Conservation (phyloP, 2,888 invertebrate genomes). For the Polyommatus icarus region DNA sequence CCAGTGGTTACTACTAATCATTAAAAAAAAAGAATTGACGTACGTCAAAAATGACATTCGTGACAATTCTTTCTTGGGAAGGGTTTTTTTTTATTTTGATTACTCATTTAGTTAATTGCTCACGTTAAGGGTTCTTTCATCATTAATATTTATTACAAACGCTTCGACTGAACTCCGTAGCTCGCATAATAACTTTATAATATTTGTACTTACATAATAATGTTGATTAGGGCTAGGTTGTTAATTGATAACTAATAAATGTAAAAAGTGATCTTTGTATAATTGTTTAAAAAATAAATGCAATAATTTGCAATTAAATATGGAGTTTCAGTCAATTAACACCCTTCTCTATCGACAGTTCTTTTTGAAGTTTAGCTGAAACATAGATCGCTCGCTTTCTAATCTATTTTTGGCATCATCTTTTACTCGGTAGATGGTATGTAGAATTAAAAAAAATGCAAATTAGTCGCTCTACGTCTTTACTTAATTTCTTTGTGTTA, state of each 20-base stretch:
- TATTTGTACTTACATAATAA: constrained; percentile 51
- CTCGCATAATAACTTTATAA: constrained; percentile 55
- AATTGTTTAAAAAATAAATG: constrained; percentile 76
- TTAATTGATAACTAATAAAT: constrained; percentile 75
- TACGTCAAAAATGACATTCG: constrained; percentile 64
- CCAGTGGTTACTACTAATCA: constrained; percentile 52
- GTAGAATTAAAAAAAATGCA: not conserved
- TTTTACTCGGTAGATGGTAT: constrained; percentile 32
- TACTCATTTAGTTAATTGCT: constrained; percentile 45
- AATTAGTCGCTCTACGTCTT: not conserved
- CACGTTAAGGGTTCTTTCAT: constrained; percentile 15
- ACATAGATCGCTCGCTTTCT: constrained; percentile 54
- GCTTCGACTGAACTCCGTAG: constrained; percentile 77
- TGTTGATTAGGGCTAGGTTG: constrained; percentile 76
- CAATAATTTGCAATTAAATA: constrained; percentile 67
- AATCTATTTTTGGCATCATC: constrained; percentile 56
- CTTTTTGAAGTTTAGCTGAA: constrained; percentile 36
- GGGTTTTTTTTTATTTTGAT: constrained; percentile 40
- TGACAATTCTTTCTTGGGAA: constrained; percentile 54
- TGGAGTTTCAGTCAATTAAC: constrained; percentile 81
- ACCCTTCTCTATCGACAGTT: constrained; percentile 72
- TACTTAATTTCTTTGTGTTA: not conserved
- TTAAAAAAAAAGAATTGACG: constrained; percentile 61
- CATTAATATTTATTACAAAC: constrained; percentile 6
- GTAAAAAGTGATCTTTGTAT: constrained; percentile 73